Conservation (phyloP, 2,888 invertebrate genomes). For the Micoletzkya japonica region DNA sequence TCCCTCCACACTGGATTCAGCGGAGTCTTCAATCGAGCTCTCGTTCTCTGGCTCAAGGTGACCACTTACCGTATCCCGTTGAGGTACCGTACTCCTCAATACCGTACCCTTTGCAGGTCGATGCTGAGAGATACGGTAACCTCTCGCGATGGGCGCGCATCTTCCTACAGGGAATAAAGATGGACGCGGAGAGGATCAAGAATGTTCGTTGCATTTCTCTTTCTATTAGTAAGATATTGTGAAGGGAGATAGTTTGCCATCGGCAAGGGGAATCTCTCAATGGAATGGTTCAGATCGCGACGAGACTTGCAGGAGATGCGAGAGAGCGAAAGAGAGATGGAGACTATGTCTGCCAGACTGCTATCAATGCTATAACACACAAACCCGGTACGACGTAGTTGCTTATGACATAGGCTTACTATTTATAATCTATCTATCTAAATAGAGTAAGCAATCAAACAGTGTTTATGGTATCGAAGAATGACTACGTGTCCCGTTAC, state of each 20-base stretch:
- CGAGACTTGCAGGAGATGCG: conserved; percentile 26
- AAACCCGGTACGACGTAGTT: conserved; percentile 12
- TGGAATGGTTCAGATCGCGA: conserved; percentile 15
- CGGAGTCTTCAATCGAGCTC: conserved; percentile 46
- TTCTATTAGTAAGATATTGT: too few species aligned
- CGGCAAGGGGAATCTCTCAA: not conserved
- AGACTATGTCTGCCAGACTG: conserved; percentile 24
- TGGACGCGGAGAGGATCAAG: conserved; percentile 28
- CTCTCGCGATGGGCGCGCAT: conserved; percentile 80
- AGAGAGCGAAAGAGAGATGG: conserved; percentile 24
- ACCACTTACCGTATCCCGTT: not conserved
- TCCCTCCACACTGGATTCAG: conserved; percentile 49
- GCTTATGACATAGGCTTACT: too few species aligned
- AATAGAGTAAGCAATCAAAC: too few species aligned
- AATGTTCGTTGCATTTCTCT: conserved; percentile 16
- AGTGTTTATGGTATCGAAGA: too few species aligned
- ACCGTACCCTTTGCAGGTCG: conserved; percentile 71
- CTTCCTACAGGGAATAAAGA: conserved; percentile 70
- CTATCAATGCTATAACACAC: conserved; percentile 20
- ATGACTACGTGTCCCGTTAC: conserved; percentile 21
- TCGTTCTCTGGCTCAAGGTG: conserved; percentile 51
- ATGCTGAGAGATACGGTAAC: conserved; percentile 76
- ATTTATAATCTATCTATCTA: too few species aligned
- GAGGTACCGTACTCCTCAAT: not conserved
- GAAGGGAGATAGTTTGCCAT: not conserved